phyloP scores from a whole-genome alignment of 2,888 invertebrate genomes.

The Melipona bicolor region DNA sequence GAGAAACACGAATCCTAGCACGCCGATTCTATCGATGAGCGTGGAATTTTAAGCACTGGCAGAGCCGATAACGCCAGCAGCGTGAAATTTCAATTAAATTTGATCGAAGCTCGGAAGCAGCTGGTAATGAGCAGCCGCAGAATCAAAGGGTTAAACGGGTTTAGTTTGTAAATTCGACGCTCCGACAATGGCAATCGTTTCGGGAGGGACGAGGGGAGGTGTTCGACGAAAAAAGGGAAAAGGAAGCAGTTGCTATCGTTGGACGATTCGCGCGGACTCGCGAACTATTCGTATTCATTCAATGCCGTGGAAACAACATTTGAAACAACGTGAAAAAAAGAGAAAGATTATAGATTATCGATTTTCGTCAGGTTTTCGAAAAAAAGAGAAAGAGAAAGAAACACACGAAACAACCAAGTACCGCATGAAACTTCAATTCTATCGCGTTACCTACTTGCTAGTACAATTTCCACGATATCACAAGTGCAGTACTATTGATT shows the following conservation, averaged over 20 bases:
- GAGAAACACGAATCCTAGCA: background rate
- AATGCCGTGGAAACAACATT: background rate
- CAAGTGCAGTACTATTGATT: conserved; percentile 24
- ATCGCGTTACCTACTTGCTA: background rate
- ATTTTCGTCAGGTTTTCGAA: background rate
- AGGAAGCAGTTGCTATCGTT: background rate
- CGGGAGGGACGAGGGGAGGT: too few species aligned
- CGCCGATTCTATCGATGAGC: background rate
- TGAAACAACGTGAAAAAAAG: background rate
- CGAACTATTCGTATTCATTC: background rate
- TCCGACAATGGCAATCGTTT: background rate
- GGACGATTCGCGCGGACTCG: too few species aligned
- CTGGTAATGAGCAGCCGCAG: background rate
- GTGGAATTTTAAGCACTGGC: conserved; percentile 5
- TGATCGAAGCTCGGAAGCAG: background rate
- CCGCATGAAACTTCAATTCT: background rate
- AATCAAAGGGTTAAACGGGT: conserved; percentile 7
- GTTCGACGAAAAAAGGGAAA: background rate
- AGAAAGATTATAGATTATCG: background rate
- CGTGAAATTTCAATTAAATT: conserved; percentile 31
- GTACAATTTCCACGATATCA: background rate
- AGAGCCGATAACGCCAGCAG: background rate
- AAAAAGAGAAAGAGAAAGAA: background rate
- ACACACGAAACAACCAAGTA: too few species aligned
- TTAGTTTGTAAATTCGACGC: background rate